Percentiles rank a stretch among this genome's conserved stretches.
Conservation (phyloP, 2,113 vertebrate genomes). For the Sinocyclocheilus anophthalmus region DNA sequence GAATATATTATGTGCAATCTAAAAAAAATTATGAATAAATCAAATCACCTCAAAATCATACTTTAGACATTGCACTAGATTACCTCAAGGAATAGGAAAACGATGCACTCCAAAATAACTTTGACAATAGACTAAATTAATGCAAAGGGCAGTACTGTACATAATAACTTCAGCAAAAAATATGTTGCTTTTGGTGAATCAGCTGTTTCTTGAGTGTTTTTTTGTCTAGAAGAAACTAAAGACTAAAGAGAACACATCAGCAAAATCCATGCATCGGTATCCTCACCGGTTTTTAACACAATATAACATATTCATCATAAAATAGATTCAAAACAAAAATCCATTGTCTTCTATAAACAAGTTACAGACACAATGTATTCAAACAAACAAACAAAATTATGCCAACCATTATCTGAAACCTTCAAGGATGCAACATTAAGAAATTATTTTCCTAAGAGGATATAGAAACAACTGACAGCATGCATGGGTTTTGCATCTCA, state of each 20-base stretch:
- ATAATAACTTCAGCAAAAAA: constrained; percentile 1
- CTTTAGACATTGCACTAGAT: background rate
- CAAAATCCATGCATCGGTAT: constrained; percentile 2
- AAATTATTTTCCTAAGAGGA: constrained; percentile 16
- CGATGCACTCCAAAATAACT: background rate
- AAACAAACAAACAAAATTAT: background rate
- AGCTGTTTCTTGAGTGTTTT: background rate
- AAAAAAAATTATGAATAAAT: background rate
- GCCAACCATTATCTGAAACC: background rate
- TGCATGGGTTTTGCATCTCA: constrained; percentile 34
- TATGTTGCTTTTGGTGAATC: constrained; percentile 10
- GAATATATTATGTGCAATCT: background rate
- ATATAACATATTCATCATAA: background rate
- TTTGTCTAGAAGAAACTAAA: constrained; percentile 8
- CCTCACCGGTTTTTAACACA: background rate
- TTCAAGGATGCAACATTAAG: background rate
- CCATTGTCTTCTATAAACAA: background rate
- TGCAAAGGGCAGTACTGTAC: background rate
- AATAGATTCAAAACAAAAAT: background rate
- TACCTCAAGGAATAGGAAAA: background rate
- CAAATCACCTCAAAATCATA: background rate
- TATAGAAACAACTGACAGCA: constrained; percentile 3
- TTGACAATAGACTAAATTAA: background rate
- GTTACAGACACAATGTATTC: background rate
- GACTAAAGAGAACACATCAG: background rate